A percentile compares a stretch with the other conserved stretches of the same genome.
These are phyloP conservation scores for Meganola albula DNA, from an alignment of 2,888 invertebrate species.

Conservation along the genomic window DNA sequence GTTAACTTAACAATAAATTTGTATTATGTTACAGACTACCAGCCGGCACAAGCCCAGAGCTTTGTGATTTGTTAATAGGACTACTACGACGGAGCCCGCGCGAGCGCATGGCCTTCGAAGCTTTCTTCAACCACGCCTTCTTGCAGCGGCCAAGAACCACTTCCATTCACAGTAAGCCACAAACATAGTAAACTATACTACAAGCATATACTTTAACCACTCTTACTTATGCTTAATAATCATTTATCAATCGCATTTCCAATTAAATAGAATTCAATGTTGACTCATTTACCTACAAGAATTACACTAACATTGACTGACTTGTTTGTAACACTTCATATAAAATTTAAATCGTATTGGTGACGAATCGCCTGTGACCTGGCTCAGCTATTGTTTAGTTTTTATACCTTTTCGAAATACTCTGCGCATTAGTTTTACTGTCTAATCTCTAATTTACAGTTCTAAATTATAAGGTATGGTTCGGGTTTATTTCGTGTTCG, in stretches of 20 bases:
- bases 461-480: too few relatives aligned
- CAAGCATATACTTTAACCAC: too few relatives aligned
- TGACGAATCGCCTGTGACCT: conserved; percentile 34
- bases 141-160: conserved; percentile 81
- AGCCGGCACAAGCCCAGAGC: conserved; percentile 91
- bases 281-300: too few relatives aligned
- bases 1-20: too few relatives aligned
- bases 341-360: conserved; percentile 31
- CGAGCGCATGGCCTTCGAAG: conserved; percentile 97
- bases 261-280: too few relatives aligned
- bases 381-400: too few relatives aligned
- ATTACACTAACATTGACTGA: too few relatives aligned
- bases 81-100: conserved; percentile 94
- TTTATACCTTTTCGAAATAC: conserved; percentile 28
- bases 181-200: too few relatives aligned
- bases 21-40: conserved; percentile 91
- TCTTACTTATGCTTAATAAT: too few relatives aligned
- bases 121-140: conserved; percentile 97
- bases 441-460: conserved; percentile 4
- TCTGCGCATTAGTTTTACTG: conserved; percentile 20
- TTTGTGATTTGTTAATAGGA: conserved; percentile 90
- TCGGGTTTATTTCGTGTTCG: too few relatives aligned
- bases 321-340: too few relatives aligned
- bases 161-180: conserved; percentile 67
- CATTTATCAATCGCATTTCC: too few relatives aligned